Percentiles rank a stretch among this genome's conserved stretches.
Conservation (phyloP, 1,140 invertebrate genomes). For the Trichomalopsis sarcophagae region DNA sequence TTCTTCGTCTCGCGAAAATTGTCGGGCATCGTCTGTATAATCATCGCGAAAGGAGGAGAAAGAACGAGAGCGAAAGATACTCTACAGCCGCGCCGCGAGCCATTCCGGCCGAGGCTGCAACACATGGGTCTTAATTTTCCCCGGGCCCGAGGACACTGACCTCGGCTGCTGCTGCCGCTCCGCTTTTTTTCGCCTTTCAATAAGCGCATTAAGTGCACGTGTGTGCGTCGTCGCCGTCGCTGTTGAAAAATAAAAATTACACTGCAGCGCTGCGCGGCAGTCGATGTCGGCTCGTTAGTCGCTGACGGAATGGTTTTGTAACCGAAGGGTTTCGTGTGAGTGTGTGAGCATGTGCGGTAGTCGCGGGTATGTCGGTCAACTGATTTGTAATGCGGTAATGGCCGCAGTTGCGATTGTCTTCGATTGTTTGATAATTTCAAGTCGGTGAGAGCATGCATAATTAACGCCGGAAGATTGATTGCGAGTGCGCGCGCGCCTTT, state of each 20-base stretch:
- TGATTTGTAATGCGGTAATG: conserved; percentile 7
- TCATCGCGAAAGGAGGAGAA: background rate
- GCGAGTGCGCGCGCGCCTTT: too few species aligned
- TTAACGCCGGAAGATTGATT: conserved; percentile 1
- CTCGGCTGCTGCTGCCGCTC: background rate
- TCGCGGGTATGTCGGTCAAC: conserved; percentile 1
- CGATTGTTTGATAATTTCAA: conserved; percentile 33
- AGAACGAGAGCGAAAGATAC: background rate
- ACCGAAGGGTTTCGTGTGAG: background rate
- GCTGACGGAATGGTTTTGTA: conserved; percentile 21
- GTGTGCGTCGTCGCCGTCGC: background rate
- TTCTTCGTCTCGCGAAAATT: conserved; percentile 15
- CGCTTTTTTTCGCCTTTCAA: conserved; percentile 8
- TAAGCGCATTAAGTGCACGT: background rate
- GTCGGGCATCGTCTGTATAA: background rate
- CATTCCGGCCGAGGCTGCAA: background rate
- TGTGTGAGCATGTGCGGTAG: background rate
- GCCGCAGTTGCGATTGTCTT: background rate
- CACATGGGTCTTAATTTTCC: conserved; percentile 23
- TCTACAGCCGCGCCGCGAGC: background rate
- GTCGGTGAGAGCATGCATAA: background rate
- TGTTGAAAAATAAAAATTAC: conserved; percentile 6
- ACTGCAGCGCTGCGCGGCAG: background rate
- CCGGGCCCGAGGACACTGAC: conserved; percentile 7
- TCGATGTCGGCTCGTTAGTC: background rate